Percentiles rank a stretch among this genome's conserved stretches.
Conservation (phyloP, 1,140 invertebrate species). For the Hermatobates lingyangjiaoensis region DNA sequence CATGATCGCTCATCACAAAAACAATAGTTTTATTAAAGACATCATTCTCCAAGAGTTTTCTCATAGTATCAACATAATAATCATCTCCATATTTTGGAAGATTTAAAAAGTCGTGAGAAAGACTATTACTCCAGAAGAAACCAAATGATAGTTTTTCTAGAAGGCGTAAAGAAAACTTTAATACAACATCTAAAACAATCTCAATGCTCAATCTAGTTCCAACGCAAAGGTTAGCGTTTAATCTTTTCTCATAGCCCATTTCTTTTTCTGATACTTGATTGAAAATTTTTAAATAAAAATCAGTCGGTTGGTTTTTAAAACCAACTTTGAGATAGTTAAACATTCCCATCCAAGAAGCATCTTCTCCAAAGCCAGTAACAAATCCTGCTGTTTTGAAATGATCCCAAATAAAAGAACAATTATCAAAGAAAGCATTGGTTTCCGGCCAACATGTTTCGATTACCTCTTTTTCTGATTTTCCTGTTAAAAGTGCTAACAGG, state of each 20-base stretch:
- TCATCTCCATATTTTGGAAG: slow-evolving; percentile 26
- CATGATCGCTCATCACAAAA: slow-evolving; percentile 51
- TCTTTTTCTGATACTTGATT: slow-evolving; percentile 24
- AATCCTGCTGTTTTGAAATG: slow-evolving; percentile 30
- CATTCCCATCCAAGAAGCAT: slow-evolving; percentile 31
- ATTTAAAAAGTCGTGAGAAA: slow-evolving; percentile 31
- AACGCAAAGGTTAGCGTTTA: slow-evolving; percentile 31
- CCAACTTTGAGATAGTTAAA: slow-evolving; percentile 36
- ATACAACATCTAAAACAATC: slow-evolving; percentile 18
- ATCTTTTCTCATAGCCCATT: slow-evolving; percentile 27
- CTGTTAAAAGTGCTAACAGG: slow-evolving; percentile 24
- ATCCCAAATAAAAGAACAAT: slow-evolving; percentile 35
- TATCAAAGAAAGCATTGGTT: slow-evolving; percentile 31
- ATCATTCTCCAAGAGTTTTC: slow-evolving; percentile 16
- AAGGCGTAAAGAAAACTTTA: slow-evolving; percentile 16
- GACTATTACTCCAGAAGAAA: slow-evolving; percentile 29
- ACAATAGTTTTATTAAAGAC: slow-evolving; percentile 32
- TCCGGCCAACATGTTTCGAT: slow-evolving; percentile 18
- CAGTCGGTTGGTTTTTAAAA: slow-evolving; percentile 32
- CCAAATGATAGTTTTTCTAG: slow-evolving; percentile 23
- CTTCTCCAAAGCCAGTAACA: slow-evolving; percentile 33
- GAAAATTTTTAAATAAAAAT: slow-evolving; percentile 36
- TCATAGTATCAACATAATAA: slow-evolving; percentile 22
- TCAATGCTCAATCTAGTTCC: slow-evolving; percentile 24
- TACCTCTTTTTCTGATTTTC: slow-evolving; percentile 26